These are phyloP conservation scores for Erynnis tages DNA, from an alignment of 2,888 invertebrate genomes.

Conservation along the genomic window DNA sequence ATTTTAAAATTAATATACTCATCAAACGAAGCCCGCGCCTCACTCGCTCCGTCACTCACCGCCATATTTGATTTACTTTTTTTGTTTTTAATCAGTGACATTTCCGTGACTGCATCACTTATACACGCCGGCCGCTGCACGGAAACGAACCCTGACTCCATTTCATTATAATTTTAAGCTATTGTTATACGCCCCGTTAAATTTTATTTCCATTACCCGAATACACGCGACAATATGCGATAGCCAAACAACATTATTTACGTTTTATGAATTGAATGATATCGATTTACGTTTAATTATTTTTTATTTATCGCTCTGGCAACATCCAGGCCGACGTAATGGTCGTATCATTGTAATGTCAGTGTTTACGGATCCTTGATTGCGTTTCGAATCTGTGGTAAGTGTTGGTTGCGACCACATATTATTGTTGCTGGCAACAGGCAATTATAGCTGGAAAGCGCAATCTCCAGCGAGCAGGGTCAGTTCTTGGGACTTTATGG, in stretches of 20 bases:
- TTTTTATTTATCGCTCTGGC: conserved; percentile 39
- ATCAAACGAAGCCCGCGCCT: conserved; percentile 21
- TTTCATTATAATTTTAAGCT: conserved; percentile 44
- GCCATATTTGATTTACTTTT: conserved; percentile 36
- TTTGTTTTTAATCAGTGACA: conserved; percentile 60
- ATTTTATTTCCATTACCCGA: conserved; percentile 43
- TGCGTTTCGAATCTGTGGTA: conserved; percentile 21
- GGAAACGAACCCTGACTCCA: conserved; percentile 40
- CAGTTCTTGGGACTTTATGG: conserved; percentile 21
- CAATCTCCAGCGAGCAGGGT: conserved; percentile 5
- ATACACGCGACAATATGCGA: conserved; percentile 41
- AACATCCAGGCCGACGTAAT: conserved; percentile 31
- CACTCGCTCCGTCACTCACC: conserved; percentile 22
- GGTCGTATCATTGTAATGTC: conserved; percentile 26
- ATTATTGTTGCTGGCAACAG: conserved; percentile 17
- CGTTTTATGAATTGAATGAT: conserved; percentile 41
- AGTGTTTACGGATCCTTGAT: conserved; percentile 32
- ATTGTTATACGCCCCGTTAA: conserved; percentile 42
- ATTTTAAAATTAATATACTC: conserved; percentile 24
- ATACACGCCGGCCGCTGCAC: conserved; percentile 41
- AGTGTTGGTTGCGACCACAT: conserved; percentile 7
- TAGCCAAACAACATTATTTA: conserved; percentile 40
- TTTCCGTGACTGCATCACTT: conserved; percentile 63
- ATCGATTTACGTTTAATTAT: conserved; percentile 39
- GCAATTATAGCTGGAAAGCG: conserved; percentile 18